Conservation (phyloP, 2,797 vertebrate species). For the Darevskia mixta region DNA sequence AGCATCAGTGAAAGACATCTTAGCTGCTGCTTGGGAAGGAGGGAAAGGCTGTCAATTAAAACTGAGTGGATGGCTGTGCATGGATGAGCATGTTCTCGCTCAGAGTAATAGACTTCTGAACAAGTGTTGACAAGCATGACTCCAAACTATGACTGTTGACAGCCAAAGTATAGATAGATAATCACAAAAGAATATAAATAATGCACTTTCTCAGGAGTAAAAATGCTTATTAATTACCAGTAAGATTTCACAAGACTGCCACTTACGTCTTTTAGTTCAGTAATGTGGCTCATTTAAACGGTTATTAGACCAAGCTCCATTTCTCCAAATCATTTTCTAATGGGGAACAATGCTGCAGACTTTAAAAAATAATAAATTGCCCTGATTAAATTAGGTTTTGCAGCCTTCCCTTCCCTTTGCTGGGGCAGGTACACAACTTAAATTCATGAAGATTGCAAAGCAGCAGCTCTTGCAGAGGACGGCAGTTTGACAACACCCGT, state of each 20-base stretch:
- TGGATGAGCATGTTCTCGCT: not conserved
- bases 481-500: not conserved
- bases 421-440: not conserved
- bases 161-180: conserved; percentile 31
- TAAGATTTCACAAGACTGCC: not conserved
- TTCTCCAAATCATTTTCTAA: not conserved
- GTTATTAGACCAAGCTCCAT: not conserved
- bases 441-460: not conserved
- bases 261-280: conserved; percentile 3
- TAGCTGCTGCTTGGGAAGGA: not conserved
- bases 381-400: not conserved
- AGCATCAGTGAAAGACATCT: not conserved
- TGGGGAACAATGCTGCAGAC: not conserved
- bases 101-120: conserved; percentile 25
- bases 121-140: not conserved
- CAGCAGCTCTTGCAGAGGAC: not conserved
- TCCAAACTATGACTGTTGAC: conserved; percentile 6
- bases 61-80: not conserved
- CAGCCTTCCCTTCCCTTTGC: not conserved
- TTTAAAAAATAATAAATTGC: conserved; percentile 4
- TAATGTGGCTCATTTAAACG: conserved; percentile 1
- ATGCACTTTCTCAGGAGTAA: not conserved
- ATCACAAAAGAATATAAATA: conserved; percentile 9
- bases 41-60: conserved; percentile 22
- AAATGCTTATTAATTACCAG: not conserved